Evolutionary conservation across 2,888 invertebrate genomes (phyloP).

Genomic region (Metalampra italica): DNA sequence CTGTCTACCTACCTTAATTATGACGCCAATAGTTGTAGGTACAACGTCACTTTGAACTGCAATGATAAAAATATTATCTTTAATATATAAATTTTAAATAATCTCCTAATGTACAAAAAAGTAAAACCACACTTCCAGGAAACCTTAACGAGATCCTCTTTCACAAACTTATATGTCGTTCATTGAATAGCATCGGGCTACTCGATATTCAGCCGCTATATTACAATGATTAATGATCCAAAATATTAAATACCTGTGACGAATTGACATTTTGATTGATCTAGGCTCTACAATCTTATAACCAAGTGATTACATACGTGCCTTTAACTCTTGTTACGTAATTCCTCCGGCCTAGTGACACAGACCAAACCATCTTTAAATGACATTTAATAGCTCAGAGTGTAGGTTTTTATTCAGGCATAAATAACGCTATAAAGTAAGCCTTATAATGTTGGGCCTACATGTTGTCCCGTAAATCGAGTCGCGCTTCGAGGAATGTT

Average conservation of each 20-base stretch:
- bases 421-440: constrained; percentile 16
- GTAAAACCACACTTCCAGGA: too few relatives aligned
- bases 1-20: too few relatives aligned
- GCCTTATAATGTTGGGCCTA: constrained; percentile 36
- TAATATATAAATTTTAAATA: too few relatives aligned
- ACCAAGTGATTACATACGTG: background rate
- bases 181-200: constrained; percentile 3
- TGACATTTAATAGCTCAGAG: constrained; percentile 3
- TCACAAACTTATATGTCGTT: background rate
- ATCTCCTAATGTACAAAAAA: too few relatives aligned
- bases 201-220: constrained; percentile 7
- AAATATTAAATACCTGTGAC: constrained; percentile 13
- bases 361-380: background rate
- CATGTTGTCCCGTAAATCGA: constrained; percentile 42
- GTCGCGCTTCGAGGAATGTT: constrained; percentile 47
- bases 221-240: constrained; percentile 9
- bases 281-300: background rate
- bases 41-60: too few relatives aligned
- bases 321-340: background rate
- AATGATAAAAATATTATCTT: too few relatives aligned
- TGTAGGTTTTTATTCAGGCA: constrained; percentile 10
- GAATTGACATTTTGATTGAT: constrained; percentile 15
- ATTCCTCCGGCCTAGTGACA: too few relatives aligned
- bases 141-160: too few relatives aligned
- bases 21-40: too few relatives aligned